Conservation (phyloP, 1,140 invertebrate genomes). For the Aphidius ervi region DNA sequence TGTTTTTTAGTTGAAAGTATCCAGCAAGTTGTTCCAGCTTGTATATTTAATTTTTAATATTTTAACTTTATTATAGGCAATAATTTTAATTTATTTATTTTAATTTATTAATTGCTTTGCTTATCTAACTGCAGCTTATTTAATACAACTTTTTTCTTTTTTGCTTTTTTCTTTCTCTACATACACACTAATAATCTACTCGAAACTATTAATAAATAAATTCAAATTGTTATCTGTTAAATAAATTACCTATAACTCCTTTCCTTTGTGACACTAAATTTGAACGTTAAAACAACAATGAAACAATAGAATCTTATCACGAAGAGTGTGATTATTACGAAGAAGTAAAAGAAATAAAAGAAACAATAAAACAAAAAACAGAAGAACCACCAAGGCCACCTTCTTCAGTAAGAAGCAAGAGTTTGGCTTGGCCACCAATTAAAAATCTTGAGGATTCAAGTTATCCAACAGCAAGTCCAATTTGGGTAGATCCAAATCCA, state of each 20-base stretch:
- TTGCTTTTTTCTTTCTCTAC: slow-evolving; percentile 29
- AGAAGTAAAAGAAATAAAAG: slow-evolving; percentile 8
- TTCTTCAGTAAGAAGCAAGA: slow-evolving; percentile 35
- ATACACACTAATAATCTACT: slow-evolving; percentile 32
- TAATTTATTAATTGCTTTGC: too few relatives aligned
- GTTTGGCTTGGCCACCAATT: slow-evolving; percentile 41
- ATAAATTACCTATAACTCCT: not conserved
- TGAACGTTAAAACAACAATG: not conserved
- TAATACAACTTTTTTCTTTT: slow-evolving; percentile 38
- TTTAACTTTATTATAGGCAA: too few relatives aligned
- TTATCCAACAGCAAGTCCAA: slow-evolving; percentile 49
- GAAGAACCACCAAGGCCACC: slow-evolving; percentile 17
- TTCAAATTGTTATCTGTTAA: too few relatives aligned
- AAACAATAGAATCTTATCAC: slow-evolving; percentile 18
- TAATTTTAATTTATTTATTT: too few relatives aligned
- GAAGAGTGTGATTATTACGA: slow-evolving; percentile 23
- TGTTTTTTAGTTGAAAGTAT: too few relatives aligned
- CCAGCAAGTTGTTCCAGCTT: too few relatives aligned
- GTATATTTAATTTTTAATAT: too few relatives aligned
- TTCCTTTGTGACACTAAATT: not conserved
- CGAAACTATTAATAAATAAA: slow-evolving; percentile 25
- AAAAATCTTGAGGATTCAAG: slow-evolving; percentile 48
- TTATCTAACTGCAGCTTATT: too few relatives aligned
- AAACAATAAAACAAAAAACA: too few relatives aligned
- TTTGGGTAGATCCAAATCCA: slow-evolving; percentile 49